Evolutionary conservation across 1,140 invertebrate genomes (phyloP).

Genomic region (Aphaenogaster ashmeadi): DNA sequence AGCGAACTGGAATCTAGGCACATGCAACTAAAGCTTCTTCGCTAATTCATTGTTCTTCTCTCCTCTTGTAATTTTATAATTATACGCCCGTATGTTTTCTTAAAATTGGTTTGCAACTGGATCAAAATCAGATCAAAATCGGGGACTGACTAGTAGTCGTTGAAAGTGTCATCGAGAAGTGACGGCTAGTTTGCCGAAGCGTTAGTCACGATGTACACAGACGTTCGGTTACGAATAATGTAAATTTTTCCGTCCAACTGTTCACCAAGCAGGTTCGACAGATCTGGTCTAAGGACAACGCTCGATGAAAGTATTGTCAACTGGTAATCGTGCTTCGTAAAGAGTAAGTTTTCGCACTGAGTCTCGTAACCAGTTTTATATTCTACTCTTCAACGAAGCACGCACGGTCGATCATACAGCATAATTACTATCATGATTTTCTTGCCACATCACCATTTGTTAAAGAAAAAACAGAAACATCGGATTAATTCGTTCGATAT

Average conservation of each 20-base stretch:
- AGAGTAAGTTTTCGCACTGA: slow-evolving; percentile 23
- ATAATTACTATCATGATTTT: slow-evolving; percentile 7
- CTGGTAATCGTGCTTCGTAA: not conserved
- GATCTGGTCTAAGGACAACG: slow-evolving; percentile 11
- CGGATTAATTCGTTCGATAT: slow-evolving; percentile 25
- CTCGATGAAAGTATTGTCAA: slow-evolving; percentile 11
- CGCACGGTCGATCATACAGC: not conserved
- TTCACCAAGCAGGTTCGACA: slow-evolving; percentile 40
- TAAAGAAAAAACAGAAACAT: not conserved
- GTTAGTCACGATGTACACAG: slow-evolving; percentile 66
- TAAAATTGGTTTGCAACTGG: slow-evolving; percentile 47
- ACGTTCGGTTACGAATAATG: slow-evolving; percentile 48
- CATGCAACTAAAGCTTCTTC: slow-evolving; percentile 84
- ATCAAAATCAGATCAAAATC: slow-evolving; percentile 70
- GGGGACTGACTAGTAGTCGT: slow-evolving; percentile 87
- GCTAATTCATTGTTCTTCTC: slow-evolving; percentile 46
- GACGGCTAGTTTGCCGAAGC: slow-evolving; percentile 56
- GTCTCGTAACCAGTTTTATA: slow-evolving; percentile 22
- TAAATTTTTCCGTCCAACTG: slow-evolving; percentile 22
- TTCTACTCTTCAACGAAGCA: slow-evolving; percentile 25
- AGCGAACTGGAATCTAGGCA: slow-evolving; percentile 81
- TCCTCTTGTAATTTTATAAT: not conserved
- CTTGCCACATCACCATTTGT: slow-evolving; percentile 33
- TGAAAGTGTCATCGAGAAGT: slow-evolving; percentile 81
- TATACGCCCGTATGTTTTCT: slow-evolving; percentile 14